Evolutionary conservation across 2,797 vertebrate genomes (phyloP).

Genomic region (Rhodeus uyekii): DNA sequence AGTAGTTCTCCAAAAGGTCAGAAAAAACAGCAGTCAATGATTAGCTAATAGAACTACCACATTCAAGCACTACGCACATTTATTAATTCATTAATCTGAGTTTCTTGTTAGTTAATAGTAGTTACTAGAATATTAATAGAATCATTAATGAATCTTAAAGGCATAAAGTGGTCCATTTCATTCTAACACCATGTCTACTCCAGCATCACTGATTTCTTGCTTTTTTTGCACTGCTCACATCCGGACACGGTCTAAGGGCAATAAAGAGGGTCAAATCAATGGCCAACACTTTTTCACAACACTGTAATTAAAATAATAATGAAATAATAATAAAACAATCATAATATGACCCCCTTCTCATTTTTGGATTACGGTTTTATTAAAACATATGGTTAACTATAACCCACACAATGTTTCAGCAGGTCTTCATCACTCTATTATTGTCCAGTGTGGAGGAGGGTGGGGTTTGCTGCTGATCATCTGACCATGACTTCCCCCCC

Average conservation of each 20-base stretch:
- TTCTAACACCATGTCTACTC: background rate
- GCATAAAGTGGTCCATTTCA: background rate
- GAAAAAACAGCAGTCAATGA: too few species aligned
- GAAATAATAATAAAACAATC: background rate
- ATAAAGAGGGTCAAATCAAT: background rate
- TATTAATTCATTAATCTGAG: too few species aligned
- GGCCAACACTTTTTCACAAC: too few species aligned
- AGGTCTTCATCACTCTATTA: background rate
- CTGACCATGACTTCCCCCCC: constrained; percentile 23
- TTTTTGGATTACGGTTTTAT: background rate
- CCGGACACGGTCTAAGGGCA: background rate
- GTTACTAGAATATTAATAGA: too few species aligned
- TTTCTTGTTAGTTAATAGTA: too few species aligned
- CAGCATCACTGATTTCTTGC: background rate
- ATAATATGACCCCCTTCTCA: background rate
- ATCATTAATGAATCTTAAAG: too few species aligned
- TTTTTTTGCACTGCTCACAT: background rate
- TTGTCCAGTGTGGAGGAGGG: background rate
- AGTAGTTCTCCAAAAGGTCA: too few species aligned
- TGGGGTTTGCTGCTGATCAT: background rate
- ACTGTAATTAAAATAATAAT: background rate
- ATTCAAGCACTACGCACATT: too few species aligned
- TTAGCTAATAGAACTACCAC: too few species aligned
- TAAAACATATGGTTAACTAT: background rate
- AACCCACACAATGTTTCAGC: background rate